Conservation (phyloP, 2,888 invertebrate species). For the Parnassius glacialis region DNA sequence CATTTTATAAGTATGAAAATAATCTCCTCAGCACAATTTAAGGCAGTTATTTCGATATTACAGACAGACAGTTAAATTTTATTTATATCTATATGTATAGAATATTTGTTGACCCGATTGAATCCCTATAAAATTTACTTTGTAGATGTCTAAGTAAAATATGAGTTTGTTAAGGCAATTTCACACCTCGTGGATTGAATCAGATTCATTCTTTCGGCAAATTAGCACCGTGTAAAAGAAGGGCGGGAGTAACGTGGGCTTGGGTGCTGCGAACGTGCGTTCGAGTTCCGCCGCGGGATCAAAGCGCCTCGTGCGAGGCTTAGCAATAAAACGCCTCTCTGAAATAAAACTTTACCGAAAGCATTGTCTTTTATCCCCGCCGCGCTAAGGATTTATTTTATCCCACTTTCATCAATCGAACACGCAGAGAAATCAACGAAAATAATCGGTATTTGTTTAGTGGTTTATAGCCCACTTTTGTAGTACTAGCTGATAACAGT, state of each 20-base stretch:
- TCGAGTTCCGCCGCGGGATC: conserved; percentile 44
- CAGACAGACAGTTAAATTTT: neutral
- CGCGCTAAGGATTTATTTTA: conserved; percentile 36
- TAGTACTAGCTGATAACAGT: no score
- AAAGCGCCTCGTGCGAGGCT: conserved; percentile 48
- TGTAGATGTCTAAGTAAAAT: conserved; percentile 31
- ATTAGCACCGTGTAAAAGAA: conserved; percentile 45
- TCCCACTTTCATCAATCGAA: conserved; percentile 46
- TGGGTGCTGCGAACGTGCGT: conserved; percentile 42
- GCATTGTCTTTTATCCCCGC: conserved; percentile 34
- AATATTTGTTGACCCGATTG: neutral
- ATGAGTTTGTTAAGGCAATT: conserved; percentile 69
- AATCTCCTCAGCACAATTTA: no score
- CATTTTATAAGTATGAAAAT: neutral
- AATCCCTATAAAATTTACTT: neutral
- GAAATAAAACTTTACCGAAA: conserved; percentile 35
- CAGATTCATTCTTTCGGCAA: conserved; percentile 60
- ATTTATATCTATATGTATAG: neutral
- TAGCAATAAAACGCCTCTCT: conserved; percentile 51
- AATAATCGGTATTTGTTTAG: conserved; percentile 15
- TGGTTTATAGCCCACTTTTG: no score
- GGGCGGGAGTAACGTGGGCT: conserved; percentile 45
- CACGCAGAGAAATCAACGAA: conserved; percentile 26
- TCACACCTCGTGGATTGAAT: conserved; percentile 60
- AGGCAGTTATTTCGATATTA: no score